A percentile compares a stretch with the other conserved stretches of the same genome.
These are phyloP conservation scores for Riptortus pedestris DNA, from an alignment of 1,140 invertebrate species.

Conservation along the genomic window DNA sequence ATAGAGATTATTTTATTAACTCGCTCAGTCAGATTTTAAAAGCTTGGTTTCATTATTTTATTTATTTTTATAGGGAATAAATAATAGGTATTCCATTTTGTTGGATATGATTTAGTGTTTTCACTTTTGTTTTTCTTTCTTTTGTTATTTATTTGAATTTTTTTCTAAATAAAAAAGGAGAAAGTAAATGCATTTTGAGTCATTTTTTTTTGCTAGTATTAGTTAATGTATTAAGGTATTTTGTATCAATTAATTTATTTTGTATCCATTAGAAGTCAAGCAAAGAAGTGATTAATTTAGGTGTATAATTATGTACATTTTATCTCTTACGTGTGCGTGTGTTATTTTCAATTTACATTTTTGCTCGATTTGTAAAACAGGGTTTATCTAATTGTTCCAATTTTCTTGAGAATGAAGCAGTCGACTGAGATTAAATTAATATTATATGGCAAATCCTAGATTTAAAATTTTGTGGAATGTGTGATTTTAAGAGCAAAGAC, in stretches of 20 bases:
- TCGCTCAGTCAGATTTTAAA: background rate
- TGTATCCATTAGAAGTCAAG: conserved; percentile 1
- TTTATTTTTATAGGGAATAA: too few species aligned
- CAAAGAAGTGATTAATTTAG: conserved; percentile 7
- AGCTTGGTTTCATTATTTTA: too few species aligned
- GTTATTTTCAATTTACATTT: conserved; percentile 9
- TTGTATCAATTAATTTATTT: conserved; percentile 20
- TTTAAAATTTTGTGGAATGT: conserved; percentile 9
- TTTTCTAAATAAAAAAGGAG: background rate
- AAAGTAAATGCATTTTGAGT: conserved; percentile 8
- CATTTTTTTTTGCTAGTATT: conserved; percentile 20
- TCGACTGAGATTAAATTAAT: conserved; percentile 16
- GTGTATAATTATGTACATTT: conserved; percentile 15
- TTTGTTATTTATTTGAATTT: background rate
- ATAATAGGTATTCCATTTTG: too few species aligned
- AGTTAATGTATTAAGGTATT: conserved; percentile 18
- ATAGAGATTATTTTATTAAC: background rate
- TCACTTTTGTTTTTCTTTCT: background rate
- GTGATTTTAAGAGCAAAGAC: conserved; percentile 20
- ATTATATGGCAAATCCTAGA: conserved; percentile 7
- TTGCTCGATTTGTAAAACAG: conserved; percentile 16
- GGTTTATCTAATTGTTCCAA: conserved; percentile 19
- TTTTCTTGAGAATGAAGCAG: conserved; percentile 6
- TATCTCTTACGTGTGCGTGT: conserved; percentile 2
- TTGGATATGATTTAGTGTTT: too few species aligned